Evolutionary conservation across 2,113 vertebrate species (phyloP).

Genomic region (Polyodon spathula): DNA sequence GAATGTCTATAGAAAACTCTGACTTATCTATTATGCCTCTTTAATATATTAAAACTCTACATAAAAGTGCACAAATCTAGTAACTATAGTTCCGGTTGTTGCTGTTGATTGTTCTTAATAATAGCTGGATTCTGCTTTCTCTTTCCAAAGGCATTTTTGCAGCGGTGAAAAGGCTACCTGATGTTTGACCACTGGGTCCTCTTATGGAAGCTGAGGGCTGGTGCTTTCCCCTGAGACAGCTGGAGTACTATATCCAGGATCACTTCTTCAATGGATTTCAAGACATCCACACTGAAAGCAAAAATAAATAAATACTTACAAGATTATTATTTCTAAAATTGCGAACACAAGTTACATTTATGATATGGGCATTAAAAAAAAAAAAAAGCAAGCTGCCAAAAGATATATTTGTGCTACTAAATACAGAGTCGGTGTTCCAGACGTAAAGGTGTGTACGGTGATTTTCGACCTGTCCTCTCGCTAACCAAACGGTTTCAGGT

Average conservation of each 20-base stretch:
- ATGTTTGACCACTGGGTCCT: conserved; percentile 74
- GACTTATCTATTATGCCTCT: no score
- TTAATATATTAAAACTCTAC: no score
- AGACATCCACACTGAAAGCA: conserved; percentile 64
- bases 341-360: no score
- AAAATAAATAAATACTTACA: not conserved
- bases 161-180: conserved; percentile 45
- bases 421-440: no score
- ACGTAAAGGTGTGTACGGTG: no score
- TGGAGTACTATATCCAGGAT: conserved; percentile 57
- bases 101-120: no score
- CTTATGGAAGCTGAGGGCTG: conserved; percentile 60
- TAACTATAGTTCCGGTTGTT: no score
- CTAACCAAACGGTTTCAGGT: no score
- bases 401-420: not conserved
- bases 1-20: no score
- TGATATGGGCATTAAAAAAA: not conserved
- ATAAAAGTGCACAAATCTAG: no score
- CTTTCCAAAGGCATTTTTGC: not conserved
- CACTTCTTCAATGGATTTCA: conserved; percentile 72
- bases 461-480: no score
- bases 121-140: not conserved
- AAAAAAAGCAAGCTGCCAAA: conserved; percentile 7
- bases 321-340: no score
- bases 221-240: conserved; percentile 65